These are phyloP conservation scores for Euglossa dilemma DNA, from an alignment of 1,140 invertebrate species.

Conservation along the genomic window DNA sequence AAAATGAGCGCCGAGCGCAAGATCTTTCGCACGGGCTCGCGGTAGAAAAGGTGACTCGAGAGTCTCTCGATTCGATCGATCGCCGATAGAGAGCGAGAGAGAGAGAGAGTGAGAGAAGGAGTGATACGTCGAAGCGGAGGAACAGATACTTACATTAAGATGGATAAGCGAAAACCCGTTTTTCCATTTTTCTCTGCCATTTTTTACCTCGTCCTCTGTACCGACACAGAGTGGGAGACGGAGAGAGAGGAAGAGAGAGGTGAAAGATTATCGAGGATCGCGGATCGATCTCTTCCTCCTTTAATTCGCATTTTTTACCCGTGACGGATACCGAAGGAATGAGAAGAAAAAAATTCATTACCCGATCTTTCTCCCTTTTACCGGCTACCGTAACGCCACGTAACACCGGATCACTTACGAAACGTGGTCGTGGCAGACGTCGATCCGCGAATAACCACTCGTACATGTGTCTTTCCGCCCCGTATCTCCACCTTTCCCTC, in stretches of 20 bases:
- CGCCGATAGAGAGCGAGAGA: not conserved
- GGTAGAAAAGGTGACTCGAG: not conserved
- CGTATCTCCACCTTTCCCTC: slow-evolving; percentile 58
- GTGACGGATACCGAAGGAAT: not conserved
- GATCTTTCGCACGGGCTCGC: not conserved
- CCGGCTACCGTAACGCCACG: slow-evolving; percentile 36
- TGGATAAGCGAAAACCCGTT: not conserved
- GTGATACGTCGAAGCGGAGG: not conserved
- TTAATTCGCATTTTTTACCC: not conserved
- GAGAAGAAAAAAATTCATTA: slow-evolving; percentile 18
- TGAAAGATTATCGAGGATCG: not conserved
- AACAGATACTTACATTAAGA: not conserved
- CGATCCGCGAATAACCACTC: slow-evolving; percentile 53
- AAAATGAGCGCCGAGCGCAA: not conserved
- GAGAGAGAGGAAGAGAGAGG: not conserved
- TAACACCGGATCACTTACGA: slow-evolving; percentile 59
- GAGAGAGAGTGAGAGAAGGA: not conserved
- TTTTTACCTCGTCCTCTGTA: not conserved
- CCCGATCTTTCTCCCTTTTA: slow-evolving; percentile 37
- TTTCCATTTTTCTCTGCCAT: not conserved
- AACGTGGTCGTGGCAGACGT: slow-evolving; percentile 54
- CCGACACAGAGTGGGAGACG: not conserved
- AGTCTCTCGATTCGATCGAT: slow-evolving; percentile 10
- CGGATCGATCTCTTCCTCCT: not conserved
- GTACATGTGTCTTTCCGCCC: slow-evolving; percentile 43